phyloP scores from a whole-genome alignment of 2,113 vertebrate genomes.

The Solea solea region DNA sequence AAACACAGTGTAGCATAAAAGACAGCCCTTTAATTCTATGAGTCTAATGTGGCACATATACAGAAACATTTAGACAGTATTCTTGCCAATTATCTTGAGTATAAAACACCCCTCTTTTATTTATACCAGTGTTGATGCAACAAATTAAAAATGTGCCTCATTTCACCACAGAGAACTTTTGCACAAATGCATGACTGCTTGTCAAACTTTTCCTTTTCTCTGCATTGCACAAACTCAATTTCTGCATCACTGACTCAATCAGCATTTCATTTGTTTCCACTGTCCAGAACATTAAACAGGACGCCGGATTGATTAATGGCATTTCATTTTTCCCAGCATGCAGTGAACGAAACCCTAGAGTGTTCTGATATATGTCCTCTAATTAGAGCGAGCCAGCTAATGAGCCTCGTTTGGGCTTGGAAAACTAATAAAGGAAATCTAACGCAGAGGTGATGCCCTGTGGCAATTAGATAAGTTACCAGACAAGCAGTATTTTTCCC shows the following conservation, averaged over 20 bases:
- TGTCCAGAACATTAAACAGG: conserved; percentile 60
- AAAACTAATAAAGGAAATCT: conserved; percentile 78
- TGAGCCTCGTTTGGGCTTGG: conserved; percentile 75
- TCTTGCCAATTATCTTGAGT: conserved; percentile 38
- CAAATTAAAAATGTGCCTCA: conserved; percentile 20
- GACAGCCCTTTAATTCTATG: conserved; percentile 19
- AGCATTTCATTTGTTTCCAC: conserved; percentile 60
- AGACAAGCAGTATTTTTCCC: conserved; percentile 74
- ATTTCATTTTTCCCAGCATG: conserved; percentile 76
- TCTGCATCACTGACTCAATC: conserved; percentile 51
- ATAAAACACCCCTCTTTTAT: background rate
- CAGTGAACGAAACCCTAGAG: conserved; percentile 64
- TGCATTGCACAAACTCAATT: conserved; percentile 26
- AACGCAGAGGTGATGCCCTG: conserved; percentile 74
- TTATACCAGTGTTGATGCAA: conserved; percentile 29
- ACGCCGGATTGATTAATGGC: conserved; percentile 71
- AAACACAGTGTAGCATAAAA: conserved; percentile 17
- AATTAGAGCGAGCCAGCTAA: conserved; percentile 77
- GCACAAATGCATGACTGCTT: conserved; percentile 24
- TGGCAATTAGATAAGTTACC: conserved; percentile 80
- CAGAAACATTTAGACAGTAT: conserved; percentile 35
- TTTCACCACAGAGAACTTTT: conserved; percentile 29
- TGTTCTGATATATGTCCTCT: conserved; percentile 75
- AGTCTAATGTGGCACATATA: conserved; percentile 35
- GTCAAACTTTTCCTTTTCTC: background rate